phyloP scores from a whole-genome alignment of 2,888 invertebrate species.

The Meiosimyza platycephala region DNA sequence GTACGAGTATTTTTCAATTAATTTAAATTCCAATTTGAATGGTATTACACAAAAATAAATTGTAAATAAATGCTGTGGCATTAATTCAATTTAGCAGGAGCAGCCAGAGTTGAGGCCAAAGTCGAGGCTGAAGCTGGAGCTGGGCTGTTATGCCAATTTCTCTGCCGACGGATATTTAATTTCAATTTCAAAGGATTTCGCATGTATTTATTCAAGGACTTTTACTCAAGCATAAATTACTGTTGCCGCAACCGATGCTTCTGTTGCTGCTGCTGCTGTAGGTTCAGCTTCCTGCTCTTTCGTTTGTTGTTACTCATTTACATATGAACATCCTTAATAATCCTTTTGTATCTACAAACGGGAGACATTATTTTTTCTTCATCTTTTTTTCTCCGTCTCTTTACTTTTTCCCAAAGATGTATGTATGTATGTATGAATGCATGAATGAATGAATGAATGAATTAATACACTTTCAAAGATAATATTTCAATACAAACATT shows the following conservation, averaged over 20 bases:
- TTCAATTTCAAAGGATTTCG: constrained; percentile 41
- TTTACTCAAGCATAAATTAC: constrained; percentile 42
- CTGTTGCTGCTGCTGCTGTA: neutral
- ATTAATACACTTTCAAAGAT: constrained; percentile 16
- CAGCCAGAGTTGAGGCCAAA: no score
- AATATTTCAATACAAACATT: constrained; percentile 13
- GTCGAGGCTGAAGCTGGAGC: neutral
- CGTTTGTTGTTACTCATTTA: constrained; percentile 35
- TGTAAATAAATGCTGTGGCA: constrained; percentile 25
- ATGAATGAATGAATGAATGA: constrained; percentile 20
- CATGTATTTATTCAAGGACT: constrained; percentile 42
- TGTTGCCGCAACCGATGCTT: constrained; percentile 29
- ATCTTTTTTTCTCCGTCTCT: no score
- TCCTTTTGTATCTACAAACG: constrained; percentile 24
- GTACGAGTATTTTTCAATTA: constrained; percentile 19
- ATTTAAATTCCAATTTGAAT: constrained; percentile 25
- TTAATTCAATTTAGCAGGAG: constrained; percentile 21
- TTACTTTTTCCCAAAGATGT: constrained; percentile 1
- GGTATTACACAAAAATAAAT: constrained; percentile 21
- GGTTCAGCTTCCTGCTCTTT: constrained; percentile 5
- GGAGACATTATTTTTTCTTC: no score
- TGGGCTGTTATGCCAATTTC: neutral
- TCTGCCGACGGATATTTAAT: constrained; percentile 33
- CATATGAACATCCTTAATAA: constrained; percentile 38
- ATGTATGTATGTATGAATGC: constrained; percentile 10